Evolutionary conservation across 2,888 invertebrate species (phyloP).

Genomic region (Pollenia labialis): DNA sequence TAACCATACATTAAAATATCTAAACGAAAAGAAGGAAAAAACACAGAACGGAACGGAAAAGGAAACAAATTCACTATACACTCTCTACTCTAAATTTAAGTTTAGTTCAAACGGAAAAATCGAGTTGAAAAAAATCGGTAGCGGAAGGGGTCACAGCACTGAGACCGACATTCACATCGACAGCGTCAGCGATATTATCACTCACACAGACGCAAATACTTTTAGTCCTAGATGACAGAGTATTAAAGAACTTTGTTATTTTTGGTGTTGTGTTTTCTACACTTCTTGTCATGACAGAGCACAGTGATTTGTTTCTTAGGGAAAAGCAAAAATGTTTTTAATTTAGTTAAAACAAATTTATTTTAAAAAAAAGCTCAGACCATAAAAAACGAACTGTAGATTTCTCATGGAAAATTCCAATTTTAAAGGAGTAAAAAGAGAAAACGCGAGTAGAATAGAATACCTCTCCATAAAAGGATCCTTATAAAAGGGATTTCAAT

Average conservation of each 20-base stretch:
- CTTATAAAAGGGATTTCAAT: too few species aligned
- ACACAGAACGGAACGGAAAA: constrained; percentile 5
- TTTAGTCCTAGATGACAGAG: constrained; percentile 59
- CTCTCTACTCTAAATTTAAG: neutral
- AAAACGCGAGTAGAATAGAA: too few species aligned
- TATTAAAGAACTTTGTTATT: constrained; percentile 53
- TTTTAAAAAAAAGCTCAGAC: too few species aligned
- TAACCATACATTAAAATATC: neutral
- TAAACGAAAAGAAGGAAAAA: constrained; percentile 5
- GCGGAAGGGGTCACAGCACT: constrained; percentile 14
- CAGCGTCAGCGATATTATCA: constrained; percentile 24
- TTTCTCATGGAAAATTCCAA: too few species aligned
- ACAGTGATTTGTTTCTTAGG: too few species aligned
- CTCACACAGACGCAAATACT: constrained; percentile 33
- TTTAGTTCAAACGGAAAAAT: constrained; percentile 27
- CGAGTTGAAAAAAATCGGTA: neutral
- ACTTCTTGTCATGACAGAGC: neutral
- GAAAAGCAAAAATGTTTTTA: too few species aligned
- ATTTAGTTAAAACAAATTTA: too few species aligned
- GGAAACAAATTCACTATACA: constrained; percentile 32
- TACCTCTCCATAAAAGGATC: too few species aligned
- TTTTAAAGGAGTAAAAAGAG: too few species aligned
- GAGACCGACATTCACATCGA: constrained; percentile 26
- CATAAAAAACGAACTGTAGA: too few species aligned
- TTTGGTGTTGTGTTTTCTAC: constrained; percentile 21